These are phyloP conservation scores for Panagrolaimus sp. DNA, from an alignment of 1,140 invertebrate species.

Conservation along the genomic window DNA sequence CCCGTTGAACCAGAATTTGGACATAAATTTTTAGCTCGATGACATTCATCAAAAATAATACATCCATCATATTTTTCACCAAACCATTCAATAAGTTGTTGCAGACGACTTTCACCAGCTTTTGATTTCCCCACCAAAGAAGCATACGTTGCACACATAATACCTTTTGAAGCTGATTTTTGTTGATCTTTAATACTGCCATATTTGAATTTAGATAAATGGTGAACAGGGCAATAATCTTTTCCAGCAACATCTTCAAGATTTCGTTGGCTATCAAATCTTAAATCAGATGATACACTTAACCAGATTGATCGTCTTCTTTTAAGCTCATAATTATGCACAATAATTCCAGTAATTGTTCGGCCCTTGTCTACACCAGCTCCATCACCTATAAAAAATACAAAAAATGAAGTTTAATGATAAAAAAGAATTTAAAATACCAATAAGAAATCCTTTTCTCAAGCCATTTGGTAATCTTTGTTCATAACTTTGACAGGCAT, in stretches of 20 bases:
- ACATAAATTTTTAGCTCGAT: slow-evolving; percentile 95
- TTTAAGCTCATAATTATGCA: slow-evolving; percentile 89
- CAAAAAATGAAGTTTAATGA: not conserved
- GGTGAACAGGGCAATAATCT: slow-evolving; percentile 77
- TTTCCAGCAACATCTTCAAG: slow-evolving; percentile 88
- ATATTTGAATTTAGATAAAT: slow-evolving; percentile 90
- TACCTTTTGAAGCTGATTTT: slow-evolving; percentile 72
- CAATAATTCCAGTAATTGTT: slow-evolving; percentile 95
- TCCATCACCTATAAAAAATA: slow-evolving; percentile 73
- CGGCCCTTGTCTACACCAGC: slow-evolving; percentile 98
- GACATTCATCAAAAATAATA: slow-evolving; percentile 98
- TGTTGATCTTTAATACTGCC: too few species aligned
- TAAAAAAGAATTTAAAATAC: slow-evolving; percentile 60
- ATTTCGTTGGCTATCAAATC: slow-evolving; percentile 95
- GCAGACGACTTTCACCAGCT: slow-evolving; percentile 69
- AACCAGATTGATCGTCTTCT: slow-evolving; percentile 86
- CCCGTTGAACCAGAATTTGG: slow-evolving; percentile 84
- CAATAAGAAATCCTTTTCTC: slow-evolving; percentile 89
- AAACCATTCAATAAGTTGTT: slow-evolving; percentile 92
- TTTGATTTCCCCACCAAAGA: too few species aligned
- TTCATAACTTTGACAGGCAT: slow-evolving; percentile 91
- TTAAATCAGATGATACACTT: slow-evolving; percentile 94
- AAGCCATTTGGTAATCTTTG: slow-evolving; percentile 81
- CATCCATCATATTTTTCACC: slow-evolving; percentile 64
- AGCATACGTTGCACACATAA: slow-evolving; percentile 95